A percentile compares a stretch with the other conserved stretches of the same genome.
phyloP scores from a whole-genome alignment of 2,888 invertebrate species.

The Sarcophaga variegata region DNA sequence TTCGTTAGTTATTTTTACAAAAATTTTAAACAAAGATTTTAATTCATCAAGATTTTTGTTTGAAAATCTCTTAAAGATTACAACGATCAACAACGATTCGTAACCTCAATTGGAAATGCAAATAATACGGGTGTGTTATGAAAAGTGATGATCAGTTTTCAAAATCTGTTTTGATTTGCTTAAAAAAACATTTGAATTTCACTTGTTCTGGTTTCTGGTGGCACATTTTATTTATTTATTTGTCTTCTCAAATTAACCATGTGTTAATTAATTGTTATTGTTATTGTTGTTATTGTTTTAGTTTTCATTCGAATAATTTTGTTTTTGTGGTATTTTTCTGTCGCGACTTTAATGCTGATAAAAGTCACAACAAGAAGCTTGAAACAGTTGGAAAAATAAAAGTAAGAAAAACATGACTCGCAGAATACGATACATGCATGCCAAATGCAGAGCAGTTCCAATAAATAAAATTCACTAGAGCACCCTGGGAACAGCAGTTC shows the following conservation, averaged over 20 bases:
- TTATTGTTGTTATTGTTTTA: not conserved
- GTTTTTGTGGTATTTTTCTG: not conserved
- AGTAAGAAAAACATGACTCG: slow-evolving; percentile 20
- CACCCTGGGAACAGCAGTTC: too few species aligned
- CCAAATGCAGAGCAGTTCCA: slow-evolving; percentile 3
- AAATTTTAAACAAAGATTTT: slow-evolving; percentile 45
- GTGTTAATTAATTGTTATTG: slow-evolving; percentile 50
- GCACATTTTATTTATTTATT: slow-evolving; percentile 3
- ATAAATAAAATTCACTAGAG: not conserved
- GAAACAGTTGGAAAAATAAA: slow-evolving; percentile 20
- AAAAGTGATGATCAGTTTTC: not conserved
- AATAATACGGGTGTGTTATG: not conserved
- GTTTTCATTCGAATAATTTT: not conserved
- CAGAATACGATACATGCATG: slow-evolving; percentile 21
- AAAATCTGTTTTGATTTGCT: not conserved
- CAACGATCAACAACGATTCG: not conserved
- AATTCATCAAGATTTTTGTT: slow-evolving; percentile 45
- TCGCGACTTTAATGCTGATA: not conserved
- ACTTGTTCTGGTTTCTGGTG: not conserved
- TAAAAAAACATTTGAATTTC: slow-evolving; percentile 13
- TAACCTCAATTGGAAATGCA: not conserved
- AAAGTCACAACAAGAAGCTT: not conserved
- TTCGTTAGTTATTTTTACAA: not conserved
- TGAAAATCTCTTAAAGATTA: not conserved
- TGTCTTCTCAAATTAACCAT: slow-evolving; percentile 33